These are phyloP conservation scores for Aegotheles bennettii DNA, from an alignment of 2,113 vertebrate genomes.

Conservation along the genomic window DNA sequence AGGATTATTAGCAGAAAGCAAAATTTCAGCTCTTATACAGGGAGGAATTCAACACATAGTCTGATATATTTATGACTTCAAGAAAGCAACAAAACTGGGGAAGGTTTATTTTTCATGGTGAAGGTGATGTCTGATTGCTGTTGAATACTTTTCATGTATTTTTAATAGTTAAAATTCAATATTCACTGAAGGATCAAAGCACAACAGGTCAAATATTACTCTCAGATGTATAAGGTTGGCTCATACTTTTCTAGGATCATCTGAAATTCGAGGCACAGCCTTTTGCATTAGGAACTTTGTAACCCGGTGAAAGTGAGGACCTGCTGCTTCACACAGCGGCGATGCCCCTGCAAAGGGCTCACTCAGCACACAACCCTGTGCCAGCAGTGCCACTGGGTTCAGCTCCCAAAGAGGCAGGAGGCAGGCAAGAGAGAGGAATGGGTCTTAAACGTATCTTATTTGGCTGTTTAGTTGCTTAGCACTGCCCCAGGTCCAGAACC, in stretches of 20 bases:
- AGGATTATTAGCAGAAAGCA: slow-evolving; percentile 8
- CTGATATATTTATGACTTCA: slow-evolving; percentile 12
- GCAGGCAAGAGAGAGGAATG: background rate
- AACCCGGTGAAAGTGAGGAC: background rate
- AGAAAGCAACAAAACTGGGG: slow-evolving; percentile 32
- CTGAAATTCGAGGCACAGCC: background rate
- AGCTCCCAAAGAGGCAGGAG: background rate
- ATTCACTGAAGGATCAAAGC: slow-evolving; percentile 61
- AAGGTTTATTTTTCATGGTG: slow-evolving; percentile 46
- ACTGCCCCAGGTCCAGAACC: background rate
- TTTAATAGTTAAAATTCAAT: slow-evolving; percentile 62
- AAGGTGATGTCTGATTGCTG: slow-evolving; percentile 43
- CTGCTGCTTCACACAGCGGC: fast-evolving
- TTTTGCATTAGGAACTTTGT: background rate
- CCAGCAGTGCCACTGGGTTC: background rate
- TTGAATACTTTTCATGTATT: slow-evolving; percentile 60
- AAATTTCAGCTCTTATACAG: background rate
- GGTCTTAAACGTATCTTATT: background rate
- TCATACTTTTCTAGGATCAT: background rate
- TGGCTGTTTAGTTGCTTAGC: background rate
- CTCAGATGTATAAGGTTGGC: slow-evolving; percentile 24
- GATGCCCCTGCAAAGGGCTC: fast-evolving
- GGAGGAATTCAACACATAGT: background rate
- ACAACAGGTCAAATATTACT: slow-evolving; percentile 35
- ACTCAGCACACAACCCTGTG: background rate